Conservation (phyloP, 2,797 vertebrate genomes). For the Danio choprae region DNA sequence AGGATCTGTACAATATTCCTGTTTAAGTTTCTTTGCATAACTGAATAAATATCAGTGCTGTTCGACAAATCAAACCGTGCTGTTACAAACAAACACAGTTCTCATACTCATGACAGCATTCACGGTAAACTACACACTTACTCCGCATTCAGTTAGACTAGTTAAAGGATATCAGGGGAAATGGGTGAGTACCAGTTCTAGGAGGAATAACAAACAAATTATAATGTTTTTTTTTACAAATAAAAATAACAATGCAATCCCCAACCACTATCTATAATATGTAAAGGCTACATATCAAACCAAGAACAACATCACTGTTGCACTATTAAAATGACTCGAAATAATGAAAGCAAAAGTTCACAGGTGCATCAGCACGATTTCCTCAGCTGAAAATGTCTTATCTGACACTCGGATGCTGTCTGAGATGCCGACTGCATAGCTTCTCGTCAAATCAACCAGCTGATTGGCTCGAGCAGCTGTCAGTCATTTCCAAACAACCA, state of each 20-base stretch:
- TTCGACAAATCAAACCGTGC: constrained; percentile 69
- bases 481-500: constrained; percentile 37
- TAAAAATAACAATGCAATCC: constrained; percentile 5
- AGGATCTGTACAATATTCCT: constrained; percentile 58
- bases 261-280: constrained; percentile 11
- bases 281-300: constrained; percentile 33
- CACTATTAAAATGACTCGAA: constrained; percentile 17
- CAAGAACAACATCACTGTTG: neutral
- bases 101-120: constrained; percentile 71
- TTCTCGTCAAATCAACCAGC: constrained; percentile 63
- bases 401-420: constrained; percentile 11
- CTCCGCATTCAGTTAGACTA: constrained; percentile 71
- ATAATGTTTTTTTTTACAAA: neutral
- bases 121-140: constrained; percentile 65
- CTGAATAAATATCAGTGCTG: constrained; percentile 78
- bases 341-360: constrained; percentile 26
- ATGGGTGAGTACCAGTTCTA: constrained; percentile 50
- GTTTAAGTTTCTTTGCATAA: constrained; percentile 73
- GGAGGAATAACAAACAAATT: constrained; percentile 37
- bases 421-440: constrained; percentile 39
- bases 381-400: constrained; percentile 1
- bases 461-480: constrained; percentile 53
- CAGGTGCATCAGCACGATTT: constrained; percentile 21
- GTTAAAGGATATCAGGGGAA: constrained; percentile 46
- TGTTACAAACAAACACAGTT: constrained; percentile 57